Conservation (phyloP, 2,113 vertebrate species). For the Oceanodroma tethys region DNA sequence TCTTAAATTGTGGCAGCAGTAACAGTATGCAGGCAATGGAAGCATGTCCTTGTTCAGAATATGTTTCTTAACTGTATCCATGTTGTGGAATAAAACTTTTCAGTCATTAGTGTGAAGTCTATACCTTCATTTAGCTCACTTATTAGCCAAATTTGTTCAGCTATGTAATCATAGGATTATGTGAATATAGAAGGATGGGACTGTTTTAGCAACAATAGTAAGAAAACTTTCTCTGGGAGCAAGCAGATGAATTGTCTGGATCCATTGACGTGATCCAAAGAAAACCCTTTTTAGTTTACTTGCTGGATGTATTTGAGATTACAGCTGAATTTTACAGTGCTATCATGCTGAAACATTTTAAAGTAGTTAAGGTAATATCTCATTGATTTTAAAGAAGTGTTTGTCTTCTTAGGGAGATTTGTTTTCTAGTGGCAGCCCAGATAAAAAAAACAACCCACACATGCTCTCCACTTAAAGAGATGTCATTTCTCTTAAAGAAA, state of each 20-base stretch:
- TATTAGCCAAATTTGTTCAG: background rate
- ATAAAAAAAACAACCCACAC: background rate
- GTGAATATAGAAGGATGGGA: background rate
- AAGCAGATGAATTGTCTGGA: background rate
- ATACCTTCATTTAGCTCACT: background rate
- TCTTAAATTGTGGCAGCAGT: background rate
- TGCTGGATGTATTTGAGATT: background rate
- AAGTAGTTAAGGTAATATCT: background rate
- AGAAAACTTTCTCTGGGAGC: background rate
- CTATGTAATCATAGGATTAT: background rate
- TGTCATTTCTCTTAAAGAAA: background rate
- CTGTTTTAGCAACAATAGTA: background rate
- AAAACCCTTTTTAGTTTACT: background rate
- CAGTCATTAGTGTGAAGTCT: background rate
- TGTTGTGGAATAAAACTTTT: background rate
- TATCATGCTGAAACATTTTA: background rate
- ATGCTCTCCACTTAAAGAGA: accelerated
- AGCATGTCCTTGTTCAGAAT: background rate
- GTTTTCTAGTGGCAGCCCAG: background rate
- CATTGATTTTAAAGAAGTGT: background rate
- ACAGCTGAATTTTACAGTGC: background rate
- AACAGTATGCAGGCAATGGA: background rate
- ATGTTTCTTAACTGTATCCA: background rate
- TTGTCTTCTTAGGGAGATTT: background rate
- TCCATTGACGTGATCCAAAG: background rate